phyloP scores from a whole-genome alignment of 1,140 invertebrate genomes.

The Nebria ingens region DNA sequence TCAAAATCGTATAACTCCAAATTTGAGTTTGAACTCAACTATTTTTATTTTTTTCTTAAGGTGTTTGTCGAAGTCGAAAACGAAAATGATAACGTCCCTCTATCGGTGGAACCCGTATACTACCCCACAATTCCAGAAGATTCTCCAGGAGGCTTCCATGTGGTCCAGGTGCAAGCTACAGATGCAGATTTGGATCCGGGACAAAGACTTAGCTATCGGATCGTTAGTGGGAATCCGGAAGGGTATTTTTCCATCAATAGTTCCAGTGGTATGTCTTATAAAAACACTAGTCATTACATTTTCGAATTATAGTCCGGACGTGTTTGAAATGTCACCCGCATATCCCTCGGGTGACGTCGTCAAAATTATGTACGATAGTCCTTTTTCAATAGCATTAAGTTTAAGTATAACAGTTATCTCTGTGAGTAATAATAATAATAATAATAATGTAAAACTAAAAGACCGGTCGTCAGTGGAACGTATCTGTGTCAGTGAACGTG shows the following conservation, averaged over 20 bases:
- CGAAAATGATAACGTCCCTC: constrained; percentile 87
- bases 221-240: constrained; percentile 83
- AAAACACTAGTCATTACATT: neutral
- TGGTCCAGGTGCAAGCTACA: constrained; percentile 65
- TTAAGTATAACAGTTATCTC: no score
- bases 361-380: no score
- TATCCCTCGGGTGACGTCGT: no score
- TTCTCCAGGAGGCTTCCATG: constrained; percentile 57
- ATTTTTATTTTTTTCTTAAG: constrained; percentile 35
- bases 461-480: no score
- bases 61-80: constrained; percentile 84
- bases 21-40: constrained; percentile 16
- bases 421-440: no score
- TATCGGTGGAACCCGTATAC: constrained; percentile 79
- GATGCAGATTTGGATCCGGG: constrained; percentile 66
- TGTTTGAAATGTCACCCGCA: no score
- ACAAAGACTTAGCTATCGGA: constrained; percentile 63
- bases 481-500: no score
- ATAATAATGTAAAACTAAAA: no score
- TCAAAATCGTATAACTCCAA: no score
- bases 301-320: no score
- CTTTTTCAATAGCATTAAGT: no score
- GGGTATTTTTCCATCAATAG: constrained; percentile 81
- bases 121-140: constrained; percentile 75
- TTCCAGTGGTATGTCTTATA: constrained; percentile 56